Base-by-base conservation (phyloP, 2,113 vertebrate genomes). In the Cavia porcellus region DNA sequence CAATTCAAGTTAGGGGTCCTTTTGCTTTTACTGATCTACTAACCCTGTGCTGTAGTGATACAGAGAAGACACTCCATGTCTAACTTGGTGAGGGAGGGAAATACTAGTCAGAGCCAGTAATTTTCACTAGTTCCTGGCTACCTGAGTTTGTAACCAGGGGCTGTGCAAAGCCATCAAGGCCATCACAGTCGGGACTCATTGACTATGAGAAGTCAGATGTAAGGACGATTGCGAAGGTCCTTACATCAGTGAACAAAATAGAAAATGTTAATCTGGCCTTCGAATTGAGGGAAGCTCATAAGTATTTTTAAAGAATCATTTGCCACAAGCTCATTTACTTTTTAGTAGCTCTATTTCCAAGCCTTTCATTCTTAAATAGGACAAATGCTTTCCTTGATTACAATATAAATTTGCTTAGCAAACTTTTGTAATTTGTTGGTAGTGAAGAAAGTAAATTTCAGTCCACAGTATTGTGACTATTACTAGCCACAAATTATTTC, bases 251-350 rank as follows among this genome's bases (percentile, higher is more conserved):
- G 75, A 92, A 82, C 47, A 61, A 86, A 96, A 92, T 0, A 62
- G 86, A 59, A 89, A 64, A 66, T 92, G 8, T 24, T 81, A 70
- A 92, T 25, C 74, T 88, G 52, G 22, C 2, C 79, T 96, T 85
- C 28, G 30, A 85, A 80, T 66, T 95, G 22, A 89, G 14, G 45
- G 45, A 96, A 55, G 52, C 81, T 52, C 82, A 17, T 75, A 82
- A 97, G 77, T 82, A 81, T 47, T 96, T 95, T 95, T 82, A 86
- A 96, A 79, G 45, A 91, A 82, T 90, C 52, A 80, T 90, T 95
- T 92, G 88, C 88, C 81, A 90, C n/a, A 81, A 89, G 45, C n/a
- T 93, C 81, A 84, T 95, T 96, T 90, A 79, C 55, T 94, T 92
- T 97, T 97, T 88, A 96, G 35, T 64, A 75, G 35, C 47, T 68